phyloP scores from a whole-genome alignment of 35 echinoderm and acorn worm genomes.

The Diadema setosum region DNA sequence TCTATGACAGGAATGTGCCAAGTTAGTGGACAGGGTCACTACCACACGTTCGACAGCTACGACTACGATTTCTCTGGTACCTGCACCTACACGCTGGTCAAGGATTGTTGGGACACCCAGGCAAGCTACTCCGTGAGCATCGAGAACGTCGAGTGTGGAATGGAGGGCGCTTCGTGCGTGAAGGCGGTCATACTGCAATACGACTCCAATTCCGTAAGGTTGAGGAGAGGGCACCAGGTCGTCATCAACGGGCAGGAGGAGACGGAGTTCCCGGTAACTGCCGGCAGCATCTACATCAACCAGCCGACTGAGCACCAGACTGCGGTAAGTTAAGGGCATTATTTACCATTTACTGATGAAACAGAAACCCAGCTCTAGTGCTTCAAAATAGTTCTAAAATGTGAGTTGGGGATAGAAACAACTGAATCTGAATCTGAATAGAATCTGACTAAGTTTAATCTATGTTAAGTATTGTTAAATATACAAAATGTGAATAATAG shows the following conservation, averaged over 20 bases:
- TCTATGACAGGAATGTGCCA: constrained; percentile 71
- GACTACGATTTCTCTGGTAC: constrained; percentile 62
- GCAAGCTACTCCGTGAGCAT: constrained; percentile 36
- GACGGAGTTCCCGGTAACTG: constrained; percentile 23
- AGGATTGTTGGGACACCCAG: constrained; percentile 58
- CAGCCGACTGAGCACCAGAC: constrained; percentile 28
- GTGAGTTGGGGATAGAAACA: too few relatives aligned
- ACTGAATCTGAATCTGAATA: background rate
- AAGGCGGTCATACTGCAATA: constrained; percentile 53
- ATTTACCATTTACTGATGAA: too few relatives aligned
- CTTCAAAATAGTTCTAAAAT: too few relatives aligned
- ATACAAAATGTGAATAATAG: too few relatives aligned
- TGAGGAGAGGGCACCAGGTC: constrained; percentile 23
- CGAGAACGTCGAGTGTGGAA: constrained; percentile 51
- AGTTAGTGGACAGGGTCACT: constrained; percentile 72
- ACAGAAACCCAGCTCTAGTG: too few relatives aligned
- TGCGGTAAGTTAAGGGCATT: constrained; percentile 37
- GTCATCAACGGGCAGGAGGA: constrained; percentile 27
- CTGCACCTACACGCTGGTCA: constrained; percentile 63
- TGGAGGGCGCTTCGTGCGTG: constrained; percentile 56
- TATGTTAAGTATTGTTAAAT: too few relatives aligned
- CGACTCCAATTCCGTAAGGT: background rate
- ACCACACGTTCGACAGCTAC: constrained; percentile 68
- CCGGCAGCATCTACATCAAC: constrained; percentile 41
- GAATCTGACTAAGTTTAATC: too few relatives aligned